A percentile compares a stretch with the other conserved stretches of the same genome.
These are phyloP conservation scores for Champsocephalus esox DNA, from an alignment of 2,797 vertebrate species.

Conservation along the genomic window DNA sequence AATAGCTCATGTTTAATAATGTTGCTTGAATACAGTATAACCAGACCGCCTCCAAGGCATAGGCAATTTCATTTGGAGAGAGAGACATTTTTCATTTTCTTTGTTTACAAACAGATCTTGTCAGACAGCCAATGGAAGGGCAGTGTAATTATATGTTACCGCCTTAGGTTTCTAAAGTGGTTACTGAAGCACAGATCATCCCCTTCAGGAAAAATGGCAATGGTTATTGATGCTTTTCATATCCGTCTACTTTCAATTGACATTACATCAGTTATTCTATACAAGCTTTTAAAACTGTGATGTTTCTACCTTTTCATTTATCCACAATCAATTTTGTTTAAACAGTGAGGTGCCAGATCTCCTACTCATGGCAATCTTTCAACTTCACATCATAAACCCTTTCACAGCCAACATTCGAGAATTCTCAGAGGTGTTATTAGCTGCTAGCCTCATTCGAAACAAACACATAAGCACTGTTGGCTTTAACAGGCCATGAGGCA, in stretches of 20 bases:
- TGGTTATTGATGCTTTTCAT: not conserved
- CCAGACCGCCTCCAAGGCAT: slow-evolving; percentile 58
- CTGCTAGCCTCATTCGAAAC: slow-evolving; percentile 63
- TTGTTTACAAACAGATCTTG: slow-evolving; percentile 61
- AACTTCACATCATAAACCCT: slow-evolving; percentile 40
- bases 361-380: slow-evolving; percentile 18
- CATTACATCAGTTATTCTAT: not conserved
- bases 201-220: not conserved
- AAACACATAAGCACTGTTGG: slow-evolving; percentile 68
- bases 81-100: slow-evolving; percentile 52
- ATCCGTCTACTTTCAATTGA: not conserved
- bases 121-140: slow-evolving; percentile 27
- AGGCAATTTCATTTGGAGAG: slow-evolving; percentile 42
- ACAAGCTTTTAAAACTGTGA: not conserved
- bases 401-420: slow-evolving; percentile 38
- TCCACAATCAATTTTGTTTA: not conserved
- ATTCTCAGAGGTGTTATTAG: slow-evolving; percentile 51
- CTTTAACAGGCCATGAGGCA: slow-evolving; percentile 68
- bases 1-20: slow-evolving; percentile 59
- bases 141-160: slow-evolving; percentile 14
- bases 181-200: not conserved
- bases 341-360: not conserved
- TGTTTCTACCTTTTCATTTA: not conserved
- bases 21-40: slow-evolving; percentile 58
- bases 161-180: slow-evolving; percentile 7